These are phyloP conservation scores for Tragelaphus imberbis DNA, from an alignment of 2,113 vertebrate genomes.

Conservation along the genomic window DNA sequence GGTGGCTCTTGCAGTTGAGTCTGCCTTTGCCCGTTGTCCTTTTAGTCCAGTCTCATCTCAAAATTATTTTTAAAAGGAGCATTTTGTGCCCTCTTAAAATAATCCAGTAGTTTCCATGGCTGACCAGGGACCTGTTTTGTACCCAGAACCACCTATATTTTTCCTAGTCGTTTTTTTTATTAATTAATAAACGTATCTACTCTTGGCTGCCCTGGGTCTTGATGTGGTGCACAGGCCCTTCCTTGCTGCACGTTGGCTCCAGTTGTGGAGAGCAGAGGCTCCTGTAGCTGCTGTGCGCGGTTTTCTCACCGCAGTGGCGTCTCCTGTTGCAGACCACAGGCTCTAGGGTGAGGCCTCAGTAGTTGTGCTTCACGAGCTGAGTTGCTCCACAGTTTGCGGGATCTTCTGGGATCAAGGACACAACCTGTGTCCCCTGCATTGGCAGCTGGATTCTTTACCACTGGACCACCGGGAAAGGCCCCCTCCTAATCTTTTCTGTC, in stretches of 20 bases:
- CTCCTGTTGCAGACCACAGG: background rate
- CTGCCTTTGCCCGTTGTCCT: background rate
- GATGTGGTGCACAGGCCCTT: background rate
- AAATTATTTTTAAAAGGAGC: background rate
- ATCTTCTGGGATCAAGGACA: background rate
- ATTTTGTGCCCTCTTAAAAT: background rate
- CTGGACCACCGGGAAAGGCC: background rate
- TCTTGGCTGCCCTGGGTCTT: background rate
- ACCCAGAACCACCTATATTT: background rate
- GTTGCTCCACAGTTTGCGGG: background rate
- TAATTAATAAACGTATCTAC: fast-evolving
- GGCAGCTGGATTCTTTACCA: background rate
- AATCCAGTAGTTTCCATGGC: background rate
- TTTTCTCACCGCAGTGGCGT: background rate
- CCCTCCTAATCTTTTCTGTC: background rate
- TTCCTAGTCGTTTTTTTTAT: background rate
- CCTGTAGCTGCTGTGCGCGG: fast-evolving
- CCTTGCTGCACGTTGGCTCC: background rate
- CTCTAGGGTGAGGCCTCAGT: background rate
- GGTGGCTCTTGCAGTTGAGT: background rate
- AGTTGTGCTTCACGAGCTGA: background rate
- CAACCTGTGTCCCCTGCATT: background rate
- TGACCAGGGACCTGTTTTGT: background rate
- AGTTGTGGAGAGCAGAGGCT: background rate
- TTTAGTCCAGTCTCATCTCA: background rate